Conservation (phyloP, 2,888 invertebrate genomes). For the Lypha dubia region DNA sequence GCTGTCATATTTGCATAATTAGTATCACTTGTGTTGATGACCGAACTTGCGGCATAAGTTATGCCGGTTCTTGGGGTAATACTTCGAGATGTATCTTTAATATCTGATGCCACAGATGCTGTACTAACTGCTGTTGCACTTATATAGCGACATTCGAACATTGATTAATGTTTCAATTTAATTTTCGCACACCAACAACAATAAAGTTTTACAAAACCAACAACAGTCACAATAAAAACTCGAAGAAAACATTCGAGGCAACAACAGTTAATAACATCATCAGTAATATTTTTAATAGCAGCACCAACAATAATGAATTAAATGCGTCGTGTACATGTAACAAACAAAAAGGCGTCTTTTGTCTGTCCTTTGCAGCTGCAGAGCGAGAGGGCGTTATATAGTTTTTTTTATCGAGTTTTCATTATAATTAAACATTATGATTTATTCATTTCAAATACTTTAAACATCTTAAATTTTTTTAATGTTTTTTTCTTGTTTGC, state of each 20-base stretch:
- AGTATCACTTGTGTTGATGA: slow-evolving; percentile 41
- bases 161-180: slow-evolving; percentile 60
- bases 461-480: slow-evolving; percentile 14
- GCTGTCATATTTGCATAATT: slow-evolving; percentile 53
- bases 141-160: slow-evolving; percentile 75
- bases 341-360: slow-evolving; percentile 62
- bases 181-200: slow-evolving; percentile 34
- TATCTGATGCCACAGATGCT: slow-evolving; percentile 11
- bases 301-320: slow-evolving; percentile 32
- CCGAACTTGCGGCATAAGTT: slow-evolving; percentile 36
- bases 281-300: not conserved
- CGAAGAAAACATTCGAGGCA: slow-evolving; percentile 28
- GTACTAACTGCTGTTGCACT: slow-evolving; percentile 64
- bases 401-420: slow-evolving; percentile 62
- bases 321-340: slow-evolving; percentile 39
- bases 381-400: slow-evolving; percentile 63
- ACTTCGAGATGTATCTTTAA: slow-evolving; percentile 4
- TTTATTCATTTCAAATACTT: slow-evolving; percentile 1
- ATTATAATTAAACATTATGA: slow-evolving; percentile 31
- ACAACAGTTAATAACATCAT: slow-evolving; percentile 41
- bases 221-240: slow-evolving; percentile 34
- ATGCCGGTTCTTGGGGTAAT: not conserved
- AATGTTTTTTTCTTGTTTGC: slow-evolving; percentile 19
- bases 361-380: slow-evolving; percentile 53
- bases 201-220: slow-evolving; percentile 5